Evolutionary conservation across 2,797 vertebrate genomes (phyloP).

Genomic region (Orientallactaga sibirica): DNA sequence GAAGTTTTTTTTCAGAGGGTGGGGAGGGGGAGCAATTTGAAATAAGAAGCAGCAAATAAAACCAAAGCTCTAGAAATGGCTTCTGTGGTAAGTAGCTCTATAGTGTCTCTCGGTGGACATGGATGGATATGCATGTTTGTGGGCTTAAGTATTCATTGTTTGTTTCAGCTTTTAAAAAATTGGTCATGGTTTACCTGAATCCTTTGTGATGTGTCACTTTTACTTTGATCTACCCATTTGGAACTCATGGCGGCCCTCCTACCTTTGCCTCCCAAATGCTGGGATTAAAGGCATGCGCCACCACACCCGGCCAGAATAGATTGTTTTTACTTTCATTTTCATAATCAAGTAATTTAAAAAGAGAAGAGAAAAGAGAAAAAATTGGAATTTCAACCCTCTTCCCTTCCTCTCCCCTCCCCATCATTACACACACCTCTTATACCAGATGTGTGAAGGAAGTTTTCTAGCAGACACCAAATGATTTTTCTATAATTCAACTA

Average conservation of each 20-base stretch:
- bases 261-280: too few species aligned
- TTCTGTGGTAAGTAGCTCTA: conserved; percentile 5
- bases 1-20: conserved; percentile 5
- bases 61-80: neutral
- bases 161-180: neutral
- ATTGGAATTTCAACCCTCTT: neutral
- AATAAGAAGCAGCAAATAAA: neutral
- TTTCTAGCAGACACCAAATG: neutral
- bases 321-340: conserved; percentile 21
- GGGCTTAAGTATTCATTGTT: neutral
- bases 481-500: neutral
- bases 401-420: neutral
- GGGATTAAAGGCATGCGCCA: too few species aligned
- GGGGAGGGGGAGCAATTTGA: neutral
- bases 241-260: too few species aligned
- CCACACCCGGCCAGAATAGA: too few species aligned
- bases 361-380: neutral
- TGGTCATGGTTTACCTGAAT: neutral
- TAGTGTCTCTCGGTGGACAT: neutral
- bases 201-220: neutral
- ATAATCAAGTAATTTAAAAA: neutral
- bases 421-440: neutral
- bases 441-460: neutral
- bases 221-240: neutral
- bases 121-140: neutral